Conservation (phyloP, 2,113 vertebrate species). For the rat (Rattus norvegicus) region DNA sequence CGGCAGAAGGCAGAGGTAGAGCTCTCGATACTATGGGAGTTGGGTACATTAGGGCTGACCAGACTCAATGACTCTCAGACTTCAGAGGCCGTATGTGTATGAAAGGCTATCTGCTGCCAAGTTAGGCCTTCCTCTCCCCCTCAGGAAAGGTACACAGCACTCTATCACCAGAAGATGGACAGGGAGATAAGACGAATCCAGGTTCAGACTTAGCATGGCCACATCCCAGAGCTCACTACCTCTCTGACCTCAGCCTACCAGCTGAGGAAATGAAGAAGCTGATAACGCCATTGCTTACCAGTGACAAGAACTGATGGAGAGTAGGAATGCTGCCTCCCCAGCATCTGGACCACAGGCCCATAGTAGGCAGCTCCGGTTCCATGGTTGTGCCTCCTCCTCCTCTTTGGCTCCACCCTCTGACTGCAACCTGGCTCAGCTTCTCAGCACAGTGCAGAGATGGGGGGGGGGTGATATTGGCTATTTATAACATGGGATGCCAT, state of each 20-base stretch:
- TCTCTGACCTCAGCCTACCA: background rate
- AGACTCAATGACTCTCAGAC: background rate
- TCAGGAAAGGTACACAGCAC: background rate
- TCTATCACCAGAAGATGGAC: background rate
- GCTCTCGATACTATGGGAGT: background rate
- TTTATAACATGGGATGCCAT: conserved; percentile 66
- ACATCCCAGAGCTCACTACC: background rate
- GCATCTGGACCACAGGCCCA: background rate
- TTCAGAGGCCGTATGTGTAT: background rate
- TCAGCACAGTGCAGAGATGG: background rate
- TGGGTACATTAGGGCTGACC: background rate
- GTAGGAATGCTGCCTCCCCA: background rate
- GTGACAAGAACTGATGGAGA: background rate
- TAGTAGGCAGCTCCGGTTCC: background rate
- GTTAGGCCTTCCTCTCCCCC: background rate
- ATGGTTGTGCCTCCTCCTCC: background rate
- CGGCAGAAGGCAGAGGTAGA: background rate
- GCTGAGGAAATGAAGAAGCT: background rate
- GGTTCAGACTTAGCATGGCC: background rate
- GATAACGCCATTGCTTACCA: background rate
- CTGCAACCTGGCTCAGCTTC: conserved; percentile 1
- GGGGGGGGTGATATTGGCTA: background rate
- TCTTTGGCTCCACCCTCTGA: background rate
- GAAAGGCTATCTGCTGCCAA: background rate
- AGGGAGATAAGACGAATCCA: background rate